Base-by-base conservation (phyloP, 2,113 vertebrate species). In the Leptosomus discolor region DNA sequence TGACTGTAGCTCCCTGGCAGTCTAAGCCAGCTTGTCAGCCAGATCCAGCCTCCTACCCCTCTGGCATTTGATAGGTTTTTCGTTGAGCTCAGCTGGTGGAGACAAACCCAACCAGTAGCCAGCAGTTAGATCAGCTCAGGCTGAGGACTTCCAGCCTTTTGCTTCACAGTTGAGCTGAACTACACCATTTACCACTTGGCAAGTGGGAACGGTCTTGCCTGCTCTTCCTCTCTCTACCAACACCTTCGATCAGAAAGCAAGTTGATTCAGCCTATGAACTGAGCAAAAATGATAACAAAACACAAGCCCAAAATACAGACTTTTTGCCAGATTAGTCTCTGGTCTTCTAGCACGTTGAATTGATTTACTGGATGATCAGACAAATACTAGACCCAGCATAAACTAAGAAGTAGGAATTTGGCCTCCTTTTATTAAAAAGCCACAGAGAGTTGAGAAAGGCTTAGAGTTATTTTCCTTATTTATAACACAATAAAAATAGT, bases 351-450 rank as follows among this genome's bases (percentile, higher is more conserved):
- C 56, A 94, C 84, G 50, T 41, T 86, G 76, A 77, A 92, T 5
- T 65, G 41, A 94, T 69, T 92, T 89, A 79, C 79, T 83, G 86
- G 63, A 85, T 77, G 85, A 96, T 63, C 88, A 92, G 71, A 61
- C 63, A 96, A 93, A 92, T 45, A 92, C 67, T 79, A 91, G 67
- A 88, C 68, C 45, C 63, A 92, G 68, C 68, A 91, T 46, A 83
- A 93, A 95, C 56, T 45, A 83, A 83, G 75, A 75, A 65, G 71
- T 48, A 88, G 71, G 45, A 94, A 77, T 36, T 65, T 5, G 2
- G 71, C 32, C 45, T 83, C 54, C 57, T 77, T 85, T 92, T 74
- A 70, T 63, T 80, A 73, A 86, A 73, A 86, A 77, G 12, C 13
- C 50, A 82, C 70, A 92, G 67, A 48, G 53, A 58, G 64, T 5